Evolutionary conservation across 1,140 invertebrate species (phyloP), one percentile per base, ranked within the genome.

Genomic region (Eupristina koningsbergeri): DNA sequence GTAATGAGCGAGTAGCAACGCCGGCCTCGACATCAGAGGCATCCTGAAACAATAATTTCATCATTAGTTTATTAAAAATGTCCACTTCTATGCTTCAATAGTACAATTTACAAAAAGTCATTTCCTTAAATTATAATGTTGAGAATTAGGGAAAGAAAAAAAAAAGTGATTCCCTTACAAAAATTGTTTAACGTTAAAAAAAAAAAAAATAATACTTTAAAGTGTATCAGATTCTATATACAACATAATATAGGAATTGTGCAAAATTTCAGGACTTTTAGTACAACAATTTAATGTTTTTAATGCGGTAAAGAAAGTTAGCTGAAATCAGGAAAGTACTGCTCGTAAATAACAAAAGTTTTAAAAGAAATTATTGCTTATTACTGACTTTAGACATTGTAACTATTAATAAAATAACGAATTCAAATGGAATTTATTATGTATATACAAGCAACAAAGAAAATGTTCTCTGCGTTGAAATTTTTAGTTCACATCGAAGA

Each of bases 21-120:
- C 94, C 95, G 80, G 95, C 94, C 93, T 97, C 95, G 86, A 96
- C 92, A 89, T 96, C 96, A 85, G 91, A 91, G 78, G 93, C 90
- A 89, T 94, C 94, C 92, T 94, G 85, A 69, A 88, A 87, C 73
- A 85, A 81, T 63, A n/a, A 8, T 75, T 75, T 39, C 29, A 50
- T n/a, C 9, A 8, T 50, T 11, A 53, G 45, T 41, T 19, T 26
- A 73, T 73, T 71, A 22, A 3, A 8, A 0, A 73, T 17, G 19
- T 22, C 19, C 6, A 36, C 13, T 36, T 36, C n/a, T 39, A 67
- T 36, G 0, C 64, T 67, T n/a, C 34, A 34, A n/a, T n/a, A n/a
- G n/a, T n/a, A n/a, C n/a, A n/a, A n/a, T n/a, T n/a, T n/a, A n/a
- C n/a, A n/a, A n/a, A n/a, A n/a, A n/a, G n/a, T n/a, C n/a, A n/a